Conservation (phyloP, 92 coral and sea anemone species). For the Palythoa caribaeorum region DNA sequence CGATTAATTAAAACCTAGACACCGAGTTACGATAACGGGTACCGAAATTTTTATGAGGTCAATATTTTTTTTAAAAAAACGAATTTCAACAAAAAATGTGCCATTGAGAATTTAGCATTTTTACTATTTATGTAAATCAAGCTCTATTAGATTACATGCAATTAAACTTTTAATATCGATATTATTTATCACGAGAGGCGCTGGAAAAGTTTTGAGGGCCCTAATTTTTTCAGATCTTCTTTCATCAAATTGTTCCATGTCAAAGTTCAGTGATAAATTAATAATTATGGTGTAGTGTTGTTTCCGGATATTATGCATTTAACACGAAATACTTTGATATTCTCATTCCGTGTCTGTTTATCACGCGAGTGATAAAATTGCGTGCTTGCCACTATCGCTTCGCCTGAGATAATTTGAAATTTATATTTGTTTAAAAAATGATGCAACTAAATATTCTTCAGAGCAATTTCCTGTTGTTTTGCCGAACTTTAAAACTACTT, state of each 20-base stretch:
- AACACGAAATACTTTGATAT: conserved; percentile 16
- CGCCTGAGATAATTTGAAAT: neutral
- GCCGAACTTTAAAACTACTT: too few species aligned
- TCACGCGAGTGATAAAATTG: conserved; percentile 18
- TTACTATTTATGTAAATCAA: neutral
- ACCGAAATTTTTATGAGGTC: conserved; percentile 3
- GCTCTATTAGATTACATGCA: neutral
- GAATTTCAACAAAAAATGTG: neutral
- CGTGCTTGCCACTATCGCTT: neutral
- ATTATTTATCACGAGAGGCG: neutral
- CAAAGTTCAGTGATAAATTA: neutral
- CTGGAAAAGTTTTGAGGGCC: neutral
- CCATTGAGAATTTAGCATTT: neutral
- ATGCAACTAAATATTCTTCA: too few species aligned
- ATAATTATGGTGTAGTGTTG: neutral
- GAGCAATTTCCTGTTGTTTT: too few species aligned
- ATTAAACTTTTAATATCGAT: neutral
- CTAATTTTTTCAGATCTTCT: neutral
- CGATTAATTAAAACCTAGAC: conserved; percentile 21
- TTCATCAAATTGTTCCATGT: neutral
- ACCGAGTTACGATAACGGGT: neutral
- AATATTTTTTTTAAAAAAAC: neutral
- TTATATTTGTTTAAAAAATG: too few species aligned
- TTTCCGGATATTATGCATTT: conserved; percentile 5
- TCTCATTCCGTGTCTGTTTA: neutral